Evolutionary conservation across 1,140 invertebrate species (phyloP), one percentile per base, ranked within the genome.

Genomic region (Ceratina japonica): DNA sequence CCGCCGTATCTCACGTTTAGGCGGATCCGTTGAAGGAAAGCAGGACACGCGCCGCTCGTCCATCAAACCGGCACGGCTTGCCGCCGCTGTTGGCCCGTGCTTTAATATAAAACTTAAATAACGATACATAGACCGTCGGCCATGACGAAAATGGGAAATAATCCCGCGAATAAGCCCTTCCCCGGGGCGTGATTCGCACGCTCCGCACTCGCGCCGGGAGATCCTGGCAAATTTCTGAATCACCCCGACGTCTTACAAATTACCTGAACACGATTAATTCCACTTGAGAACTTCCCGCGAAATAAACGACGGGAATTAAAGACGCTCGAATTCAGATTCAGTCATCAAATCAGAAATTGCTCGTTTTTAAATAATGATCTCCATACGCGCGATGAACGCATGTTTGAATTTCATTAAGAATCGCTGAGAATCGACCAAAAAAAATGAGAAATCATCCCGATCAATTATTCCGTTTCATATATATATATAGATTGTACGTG

Each of bases 41-140:
- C 91, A 88, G 81, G 87, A 90, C 92, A 93, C 92, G 92, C 89
- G 91, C 89, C 86, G 85, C 81, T 88, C 88, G 89, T 93, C 91
- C 88, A 93, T 93, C 92, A 92, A 91, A 87, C 80, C 90, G 20
- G 27, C 27, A 31, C 27, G 27, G 15, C 66, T 3, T 49, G 86
- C 81, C 79, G 74, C 71, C 62, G 81, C 83, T 82, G 83, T 79
- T n/a, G 58, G 85, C 77, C 71, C 82, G 87, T 86, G 89, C 90
- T 91, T 92, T 93, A 92, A 92, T 92, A 90, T 91, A 90, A 91
- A 92, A 92, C 91, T 92, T 92, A 92, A 92, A 92, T 91, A 91
- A 92, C 91, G 91, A 92, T 91, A 92, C 89, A 31, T 31, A 31
- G 27, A 87, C 80, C 80, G 65, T 84, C 86, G 2, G 86, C 83